phyloP scores from a whole-genome alignment of 1,140 invertebrate species.

The Ceratina japonica region DNA sequence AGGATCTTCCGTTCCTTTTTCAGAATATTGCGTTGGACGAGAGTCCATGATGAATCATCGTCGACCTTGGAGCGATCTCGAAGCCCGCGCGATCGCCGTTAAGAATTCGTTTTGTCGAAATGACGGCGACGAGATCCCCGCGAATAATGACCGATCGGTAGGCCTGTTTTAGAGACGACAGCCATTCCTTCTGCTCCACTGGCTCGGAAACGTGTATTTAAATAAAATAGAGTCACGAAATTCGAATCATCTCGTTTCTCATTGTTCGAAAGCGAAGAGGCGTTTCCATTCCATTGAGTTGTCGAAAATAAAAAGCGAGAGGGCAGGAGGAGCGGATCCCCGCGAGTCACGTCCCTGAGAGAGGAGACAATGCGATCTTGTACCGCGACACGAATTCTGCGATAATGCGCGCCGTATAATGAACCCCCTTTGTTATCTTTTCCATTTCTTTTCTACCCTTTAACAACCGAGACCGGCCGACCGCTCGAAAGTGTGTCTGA shows the following conservation, averaged over 20 bases:
- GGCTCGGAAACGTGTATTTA: too few species aligned
- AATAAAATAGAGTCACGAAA: too few species aligned
- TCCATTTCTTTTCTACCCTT: not conserved
- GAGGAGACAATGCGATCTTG: conserved; percentile 19
- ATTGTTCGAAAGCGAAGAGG: not conserved
- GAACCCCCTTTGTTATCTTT: not conserved
- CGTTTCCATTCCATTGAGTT: not conserved
- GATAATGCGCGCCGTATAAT: not conserved
- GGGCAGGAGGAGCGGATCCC: not conserved
- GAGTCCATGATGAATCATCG: conserved; percentile 38
- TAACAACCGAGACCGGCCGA: not conserved
- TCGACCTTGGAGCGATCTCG: conserved; percentile 25
- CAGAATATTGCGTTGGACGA: conserved; percentile 17
- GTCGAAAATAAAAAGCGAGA: not conserved
- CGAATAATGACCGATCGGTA: not conserved
- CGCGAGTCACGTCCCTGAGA: conserved; percentile 10
- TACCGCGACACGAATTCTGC: conserved; percentile 15
- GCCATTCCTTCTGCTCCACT: too few species aligned
- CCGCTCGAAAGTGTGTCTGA: not conserved
- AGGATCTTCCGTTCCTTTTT: conserved; percentile 26
- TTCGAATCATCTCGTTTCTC: too few species aligned
- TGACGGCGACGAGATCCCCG: not conserved
- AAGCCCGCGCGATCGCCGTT: not conserved
- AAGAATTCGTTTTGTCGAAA: conserved; percentile 8
- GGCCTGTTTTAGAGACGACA: too few species aligned